These are phyloP conservation scores for Polypterus bichir DNA, from an alignment of 2,113 vertebrate species.

Conservation along the genomic window DNA sequence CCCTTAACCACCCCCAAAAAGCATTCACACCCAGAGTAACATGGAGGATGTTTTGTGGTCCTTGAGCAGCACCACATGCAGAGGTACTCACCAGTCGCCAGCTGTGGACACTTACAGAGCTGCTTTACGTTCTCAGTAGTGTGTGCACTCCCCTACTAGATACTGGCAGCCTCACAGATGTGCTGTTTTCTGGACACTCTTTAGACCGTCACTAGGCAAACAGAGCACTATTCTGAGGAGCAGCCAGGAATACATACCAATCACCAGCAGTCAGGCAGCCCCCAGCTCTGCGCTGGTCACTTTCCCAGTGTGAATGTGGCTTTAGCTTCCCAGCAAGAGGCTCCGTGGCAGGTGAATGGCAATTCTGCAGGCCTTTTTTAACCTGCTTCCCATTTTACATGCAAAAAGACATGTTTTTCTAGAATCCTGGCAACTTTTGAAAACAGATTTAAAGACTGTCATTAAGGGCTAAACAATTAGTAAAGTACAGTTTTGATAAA, in stretches of 20 bases:
- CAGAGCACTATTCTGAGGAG: neutral
- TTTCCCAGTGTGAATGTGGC: slow-evolving; percentile 7
- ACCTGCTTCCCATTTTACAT: neutral
- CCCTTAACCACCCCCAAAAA: no score
- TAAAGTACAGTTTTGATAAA: no score
- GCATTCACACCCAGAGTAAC: no score
- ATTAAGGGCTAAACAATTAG: no score
- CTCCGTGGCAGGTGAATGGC: neutral
- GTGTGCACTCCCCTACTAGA: no score
- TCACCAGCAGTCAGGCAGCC: slow-evolving; percentile 3
- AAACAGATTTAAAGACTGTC: no score
- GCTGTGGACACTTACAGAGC: no score
- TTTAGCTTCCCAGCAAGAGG: neutral
- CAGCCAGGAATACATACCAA: slow-evolving; percentile 6
- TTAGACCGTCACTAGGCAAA: neutral
- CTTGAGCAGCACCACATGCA: no score
- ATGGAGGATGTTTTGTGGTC: no score
- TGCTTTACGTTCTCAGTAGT: no score
- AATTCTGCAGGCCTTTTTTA: neutral
- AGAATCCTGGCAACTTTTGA: no score
- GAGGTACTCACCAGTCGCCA: no score
- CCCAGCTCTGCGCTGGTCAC: neutral
- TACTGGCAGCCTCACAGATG: neutral
- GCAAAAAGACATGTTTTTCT: neutral
- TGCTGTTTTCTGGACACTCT: neutral